Evolutionary conservation across 1,140 invertebrate species (phyloP), one percentile per base, ranked within the genome.

Genomic region (Phenacoccus solenopsis): DNA sequence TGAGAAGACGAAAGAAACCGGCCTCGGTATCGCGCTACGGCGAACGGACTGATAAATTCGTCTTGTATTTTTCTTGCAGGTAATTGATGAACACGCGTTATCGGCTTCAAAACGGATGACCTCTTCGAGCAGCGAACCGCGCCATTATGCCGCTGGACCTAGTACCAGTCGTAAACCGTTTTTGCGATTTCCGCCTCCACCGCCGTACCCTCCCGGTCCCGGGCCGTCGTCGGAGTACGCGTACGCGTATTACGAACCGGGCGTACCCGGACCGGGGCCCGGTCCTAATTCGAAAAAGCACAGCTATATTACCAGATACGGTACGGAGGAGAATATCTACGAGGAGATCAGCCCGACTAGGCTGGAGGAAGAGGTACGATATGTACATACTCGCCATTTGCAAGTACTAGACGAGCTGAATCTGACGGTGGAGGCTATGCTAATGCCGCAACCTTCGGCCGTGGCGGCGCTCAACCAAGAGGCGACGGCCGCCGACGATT

Each of bases 251-350:
- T 90, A 90, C 76, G 87, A 89, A 72, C 83, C 85, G 0, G 84
- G 84, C 0, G 85, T 87, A 4, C 76, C 27, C 74, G 78, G 68
- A 59, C 70, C 59, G 57, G 69, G n/a, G 35, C 67, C 76, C 20
- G 75, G 77, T 32, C 72, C 72, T 24, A 38, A 69, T 25, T 72
- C 68, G 70, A 64, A 70, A 56, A 71, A 74, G 69, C 73, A 74
- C 64, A 70, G 87, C 49, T 90, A 88, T 74, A 84, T 89, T 24
- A 90, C 88, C 5, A 82, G 87, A 71, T 90, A 90, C 75, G 88
- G 89, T 22, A 90, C 88, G 13, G 87, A 89, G 77, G 90, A 93
- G 80, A 93, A 93, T 77, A 91, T 93, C 76, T 93, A 93, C 77
- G 90, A 92, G 80, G 90, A 93, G 81, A 91, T 93, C 74, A 88